Evolutionary conservation across 1,140 invertebrate species (phyloP).

Genomic region (Aphaenogaster rudis): DNA sequence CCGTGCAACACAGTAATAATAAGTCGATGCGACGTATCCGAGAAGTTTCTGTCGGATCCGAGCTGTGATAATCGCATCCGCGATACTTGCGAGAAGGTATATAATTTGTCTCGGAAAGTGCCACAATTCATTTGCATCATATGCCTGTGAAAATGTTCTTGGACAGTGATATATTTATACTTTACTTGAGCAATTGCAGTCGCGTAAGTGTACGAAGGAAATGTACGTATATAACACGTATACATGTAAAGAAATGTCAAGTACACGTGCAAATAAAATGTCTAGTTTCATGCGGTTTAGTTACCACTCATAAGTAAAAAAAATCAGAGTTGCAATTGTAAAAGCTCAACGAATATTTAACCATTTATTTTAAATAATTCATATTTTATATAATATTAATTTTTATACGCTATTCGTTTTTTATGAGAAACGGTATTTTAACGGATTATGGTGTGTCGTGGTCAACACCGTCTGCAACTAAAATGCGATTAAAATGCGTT

Average conservation of each 20-base stretch:
- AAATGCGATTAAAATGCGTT: slow-evolving; percentile 37
- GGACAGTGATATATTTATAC: slow-evolving; percentile 29
- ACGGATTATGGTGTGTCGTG: slow-evolving; percentile 21
- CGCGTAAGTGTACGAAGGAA: background rate
- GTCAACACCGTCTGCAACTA: slow-evolving; percentile 3
- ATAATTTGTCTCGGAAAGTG: slow-evolving; percentile 39
- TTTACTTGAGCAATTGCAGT: background rate
- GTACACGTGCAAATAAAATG: background rate
- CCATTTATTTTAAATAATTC: background rate
- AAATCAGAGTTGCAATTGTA: background rate
- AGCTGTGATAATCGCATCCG: slow-evolving; percentile 31
- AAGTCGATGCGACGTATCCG: slow-evolving; percentile 59
- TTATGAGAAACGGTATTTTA: slow-evolving; percentile 4
- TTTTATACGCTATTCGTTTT: background rate
- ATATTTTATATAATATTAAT: background rate
- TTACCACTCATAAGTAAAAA: background rate
- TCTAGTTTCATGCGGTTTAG: background rate
- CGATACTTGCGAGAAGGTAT: slow-evolving; percentile 15
- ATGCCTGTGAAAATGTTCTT: slow-evolving; percentile 9
- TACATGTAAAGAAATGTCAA: slow-evolving; percentile 3
- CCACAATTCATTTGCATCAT: slow-evolving; percentile 37
- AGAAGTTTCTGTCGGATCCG: slow-evolving; percentile 43
- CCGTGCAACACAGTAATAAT: slow-evolving; percentile 62
- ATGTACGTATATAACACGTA: background rate
- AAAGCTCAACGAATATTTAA: background rate